Conservation (phyloP, 2,888 invertebrate species). For the Pheosia tremula region DNA sequence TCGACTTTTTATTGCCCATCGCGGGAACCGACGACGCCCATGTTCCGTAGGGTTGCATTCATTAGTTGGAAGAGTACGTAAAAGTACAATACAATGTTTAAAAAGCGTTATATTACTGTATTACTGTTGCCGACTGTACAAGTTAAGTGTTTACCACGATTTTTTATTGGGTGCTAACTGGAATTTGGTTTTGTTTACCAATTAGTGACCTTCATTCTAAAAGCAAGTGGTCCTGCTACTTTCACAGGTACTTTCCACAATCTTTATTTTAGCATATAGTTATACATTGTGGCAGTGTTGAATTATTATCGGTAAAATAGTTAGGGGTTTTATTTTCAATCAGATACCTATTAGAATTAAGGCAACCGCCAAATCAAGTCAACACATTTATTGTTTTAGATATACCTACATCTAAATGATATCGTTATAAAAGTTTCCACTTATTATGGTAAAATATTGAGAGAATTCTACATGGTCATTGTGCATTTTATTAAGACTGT, state of each 20-base stretch:
- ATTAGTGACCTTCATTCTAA: no score
- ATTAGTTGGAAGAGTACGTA: conserved; percentile 4
- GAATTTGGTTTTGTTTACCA: neutral
- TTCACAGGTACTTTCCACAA: no score
- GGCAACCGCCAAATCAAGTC: neutral
- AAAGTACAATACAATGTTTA: neutral
- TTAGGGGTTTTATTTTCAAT: no score
- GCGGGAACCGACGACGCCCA: conserved; percentile 40
- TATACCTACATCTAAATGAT: neutral
- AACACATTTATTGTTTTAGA: neutral
- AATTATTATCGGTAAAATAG: no score
- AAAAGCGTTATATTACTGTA: neutral
- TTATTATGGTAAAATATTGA: no score
- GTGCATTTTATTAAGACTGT: neutral
- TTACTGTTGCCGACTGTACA: neutral
- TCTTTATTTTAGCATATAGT: no score
- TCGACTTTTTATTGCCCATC: conserved; percentile 69
- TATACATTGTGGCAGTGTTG: no score
- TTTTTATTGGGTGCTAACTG: neutral
- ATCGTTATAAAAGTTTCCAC: neutral
- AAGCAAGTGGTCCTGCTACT: no score
- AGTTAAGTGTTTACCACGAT: neutral
- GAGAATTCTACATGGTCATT: no score
- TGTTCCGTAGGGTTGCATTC: conserved; percentile 40
- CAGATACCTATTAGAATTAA: neutral